Conservation (phyloP, 2,888 invertebrate species). For the Tanytarsus gracilentus region DNA sequence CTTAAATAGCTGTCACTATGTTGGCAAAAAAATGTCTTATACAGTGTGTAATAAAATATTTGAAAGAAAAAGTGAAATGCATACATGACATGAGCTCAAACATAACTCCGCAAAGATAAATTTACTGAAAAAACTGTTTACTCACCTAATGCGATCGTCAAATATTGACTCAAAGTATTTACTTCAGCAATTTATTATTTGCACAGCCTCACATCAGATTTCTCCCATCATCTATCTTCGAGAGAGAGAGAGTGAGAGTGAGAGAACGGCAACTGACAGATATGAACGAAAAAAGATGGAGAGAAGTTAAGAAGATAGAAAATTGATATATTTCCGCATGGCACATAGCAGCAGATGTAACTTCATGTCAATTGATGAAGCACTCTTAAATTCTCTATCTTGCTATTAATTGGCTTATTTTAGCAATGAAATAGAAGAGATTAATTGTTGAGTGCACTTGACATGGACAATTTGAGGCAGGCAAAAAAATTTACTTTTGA, state of each 20-base stretch:
- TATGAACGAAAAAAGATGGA: conserved; percentile 5
- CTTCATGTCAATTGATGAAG: conserved; percentile 8
- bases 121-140: conserved; percentile 26
- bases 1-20: not conserved
- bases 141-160: conserved; percentile 22
- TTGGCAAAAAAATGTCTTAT: not conserved
- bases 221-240: not conserved
- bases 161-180: conserved; percentile 28
- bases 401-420: conserved; percentile 22
- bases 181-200: conserved; percentile 27
- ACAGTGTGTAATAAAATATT: conserved; percentile 6
- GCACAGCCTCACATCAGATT: conserved; percentile 7
- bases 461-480: not conserved
- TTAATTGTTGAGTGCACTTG: not conserved
- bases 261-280: not conserved
- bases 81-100: conserved; percentile 8
- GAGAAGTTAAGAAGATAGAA: conserved; percentile 6
- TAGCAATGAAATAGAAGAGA: not conserved
- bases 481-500: not conserved
- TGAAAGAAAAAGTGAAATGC: not conserved
- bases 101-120: conserved; percentile 1
- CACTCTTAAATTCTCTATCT: not conserved
- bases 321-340: conserved; percentile 4
- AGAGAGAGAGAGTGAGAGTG: not conserved
- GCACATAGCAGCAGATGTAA: not conserved